Evolutionary conservation across 2,797 vertebrate species (phyloP).

Genomic region (Scleropages formosus): DNA sequence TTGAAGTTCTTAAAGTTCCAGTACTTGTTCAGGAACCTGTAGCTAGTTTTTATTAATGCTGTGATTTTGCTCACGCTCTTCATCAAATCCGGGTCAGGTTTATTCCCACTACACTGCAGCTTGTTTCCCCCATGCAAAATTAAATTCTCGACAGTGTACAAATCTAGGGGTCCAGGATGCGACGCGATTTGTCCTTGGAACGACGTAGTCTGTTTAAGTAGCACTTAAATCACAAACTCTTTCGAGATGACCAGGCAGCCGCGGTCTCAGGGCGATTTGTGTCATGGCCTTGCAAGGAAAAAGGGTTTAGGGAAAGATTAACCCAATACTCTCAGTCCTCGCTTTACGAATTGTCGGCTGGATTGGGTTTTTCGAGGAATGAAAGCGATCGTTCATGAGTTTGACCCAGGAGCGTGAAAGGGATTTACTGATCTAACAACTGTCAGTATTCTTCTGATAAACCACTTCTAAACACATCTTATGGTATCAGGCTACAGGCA

Average conservation of each 20-base stretch:
- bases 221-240: slow-evolving; percentile 3
- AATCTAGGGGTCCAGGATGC: not conserved
- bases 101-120: slow-evolving; percentile 15
- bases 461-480: not conserved
- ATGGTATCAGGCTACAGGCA: not conserved
- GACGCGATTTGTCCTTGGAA: not conserved
- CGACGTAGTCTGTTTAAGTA: not conserved
- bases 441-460: not conserved
- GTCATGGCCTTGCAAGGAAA: not conserved
- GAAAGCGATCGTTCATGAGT: slow-evolving; percentile 6
- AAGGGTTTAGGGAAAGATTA: slow-evolving; percentile 16
- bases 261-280: slow-evolving; percentile 10
- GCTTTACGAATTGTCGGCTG: slow-evolving; percentile 6
- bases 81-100: not conserved
- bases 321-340: not conserved
- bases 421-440: not conserved
- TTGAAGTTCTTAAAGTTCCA: too few species aligned
- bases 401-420: not conserved
- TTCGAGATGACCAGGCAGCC: slow-evolving; percentile 13
- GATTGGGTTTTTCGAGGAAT: slow-evolving; percentile 18
- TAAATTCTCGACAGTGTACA: slow-evolving; percentile 8
- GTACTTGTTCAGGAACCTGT: too few species aligned
- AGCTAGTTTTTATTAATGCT: not conserved
- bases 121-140: not conserved
- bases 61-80: not conserved